phyloP scores from a whole-genome alignment of 2,797 vertebrate species.

The Euthynnus affinis region DNA sequence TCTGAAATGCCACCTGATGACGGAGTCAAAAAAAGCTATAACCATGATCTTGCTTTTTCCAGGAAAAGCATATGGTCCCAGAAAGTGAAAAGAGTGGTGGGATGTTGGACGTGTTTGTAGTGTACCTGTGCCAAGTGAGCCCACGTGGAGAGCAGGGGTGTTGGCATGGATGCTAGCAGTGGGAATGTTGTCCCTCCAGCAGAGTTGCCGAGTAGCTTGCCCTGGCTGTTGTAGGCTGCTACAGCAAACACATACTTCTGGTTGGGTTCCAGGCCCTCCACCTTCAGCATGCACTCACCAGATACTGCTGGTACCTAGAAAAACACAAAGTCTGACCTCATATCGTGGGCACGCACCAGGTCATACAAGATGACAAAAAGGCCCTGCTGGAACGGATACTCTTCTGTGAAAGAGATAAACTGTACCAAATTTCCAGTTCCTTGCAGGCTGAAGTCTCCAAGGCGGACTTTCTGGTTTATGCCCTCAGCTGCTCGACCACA shows the following conservation, averaged over 20 bases:
- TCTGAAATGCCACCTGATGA: conserved; percentile 91
- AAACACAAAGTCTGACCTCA: conserved; percentile 12
- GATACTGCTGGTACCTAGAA: conserved; percentile 87
- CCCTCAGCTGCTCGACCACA: conserved; percentile 86
- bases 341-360: conserved; percentile 1
- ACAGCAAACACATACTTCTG: conserved; percentile 95
- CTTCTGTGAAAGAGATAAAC: conserved; percentile 11
- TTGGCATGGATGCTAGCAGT: conserved; percentile 89
- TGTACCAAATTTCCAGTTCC: conserved; percentile 92
- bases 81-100: not conserved
- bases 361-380: not conserved
- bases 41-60: not conserved
- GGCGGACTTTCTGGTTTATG: conserved; percentile 88
- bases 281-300: conserved; percentile 86
- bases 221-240: conserved; percentile 90
- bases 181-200: conserved; percentile 90
- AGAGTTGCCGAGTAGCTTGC: conserved; percentile 88
- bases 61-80: not conserved
- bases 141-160: conserved; percentile 88
- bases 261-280: conserved; percentile 90
- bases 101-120: conserved; percentile 6
- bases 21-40: conserved; percentile 16
- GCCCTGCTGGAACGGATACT: not conserved
- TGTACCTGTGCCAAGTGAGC: conserved; percentile 87
- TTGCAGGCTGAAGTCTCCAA: conserved; percentile 89